Evolutionary conservation across 1,140 invertebrate genomes (phyloP), one percentile per base, ranked within the genome.

Genomic region (Epicauta chinensis): DNA sequence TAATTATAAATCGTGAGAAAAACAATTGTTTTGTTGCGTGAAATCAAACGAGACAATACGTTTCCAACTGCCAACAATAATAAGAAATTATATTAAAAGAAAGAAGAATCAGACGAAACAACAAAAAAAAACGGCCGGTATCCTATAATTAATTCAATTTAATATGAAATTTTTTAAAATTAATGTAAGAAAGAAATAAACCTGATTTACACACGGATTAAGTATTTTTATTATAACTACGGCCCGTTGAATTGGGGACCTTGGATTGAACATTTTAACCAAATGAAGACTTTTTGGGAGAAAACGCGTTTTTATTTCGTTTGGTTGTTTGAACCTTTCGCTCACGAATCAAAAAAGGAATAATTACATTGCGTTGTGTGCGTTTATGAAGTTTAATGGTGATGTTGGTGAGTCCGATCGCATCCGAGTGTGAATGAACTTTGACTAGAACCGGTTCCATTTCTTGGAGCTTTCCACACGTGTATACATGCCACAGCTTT

Each of bases 1-100:
- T 58, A 60, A 62, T 60, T 62, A 60, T 62, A 62, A 62, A 55
- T 57, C 57, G 55, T 56, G 59, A 61, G 56, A 61, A 61, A 58
- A 53, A 53, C 43, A 23, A 23, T 23, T 23, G 23, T 23, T 23
- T 23, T 23, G 4, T 23, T 23, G 23, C 41, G 15, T 40, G 11
- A 12, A 14, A 11, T 11, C 10, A 5, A 3, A 12, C 10, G 15
- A 16, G 12, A 40, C 10, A 11, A 16, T 40, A 14, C n/a, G 4
- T 14, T 13, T 40, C 9, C 16, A 40, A 10, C 41, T 40, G 34
- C 39, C 35, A 39, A 48, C 46, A 35, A 48, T 35, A 31, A 46
- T 46, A 31, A 9, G 32, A 31, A 36, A 15, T 35, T 34, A 37
- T 36, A 42, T 39, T 37, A 37, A 35, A 41, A 41, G 37, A 43